A percentile compares a stretch with the other conserved stretches of the same genome.
Conservation (phyloP, 1,140 invertebrate genomes). For the Oreohelix idahoensis region DNA sequence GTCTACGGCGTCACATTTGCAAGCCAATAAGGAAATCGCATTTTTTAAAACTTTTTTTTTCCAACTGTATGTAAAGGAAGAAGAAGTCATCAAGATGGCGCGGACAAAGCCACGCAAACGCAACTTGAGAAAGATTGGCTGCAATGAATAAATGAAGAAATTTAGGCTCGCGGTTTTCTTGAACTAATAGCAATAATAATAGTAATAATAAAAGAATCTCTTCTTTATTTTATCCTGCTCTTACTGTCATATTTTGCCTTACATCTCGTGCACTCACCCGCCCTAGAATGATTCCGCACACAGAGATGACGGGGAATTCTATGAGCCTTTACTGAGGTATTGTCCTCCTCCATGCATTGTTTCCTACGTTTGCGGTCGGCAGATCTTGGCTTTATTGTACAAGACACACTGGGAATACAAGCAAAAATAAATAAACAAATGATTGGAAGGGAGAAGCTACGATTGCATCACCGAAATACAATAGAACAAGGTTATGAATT, state of each 20-base stretch:
- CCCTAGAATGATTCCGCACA: neutral
- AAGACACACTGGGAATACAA: neutral
- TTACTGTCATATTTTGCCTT: neutral
- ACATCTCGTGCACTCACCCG: neutral
- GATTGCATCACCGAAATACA: neutral
- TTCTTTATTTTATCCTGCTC: neutral
- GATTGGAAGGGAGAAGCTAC: neutral
- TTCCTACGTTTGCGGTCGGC: neutral
- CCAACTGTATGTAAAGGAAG: neutral
- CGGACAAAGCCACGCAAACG: neutral
- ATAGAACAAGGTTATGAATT: neutral
- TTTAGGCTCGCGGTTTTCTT: neutral
- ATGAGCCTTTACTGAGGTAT: neutral
- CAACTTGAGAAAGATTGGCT: neutral
- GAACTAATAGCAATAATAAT: neutral
- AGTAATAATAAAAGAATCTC: neutral
- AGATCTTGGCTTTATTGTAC: neutral
- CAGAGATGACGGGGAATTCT: neutral
- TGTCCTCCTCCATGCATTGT: neutral
- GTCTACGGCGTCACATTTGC: neutral
- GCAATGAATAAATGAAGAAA: conserved; percentile 4
- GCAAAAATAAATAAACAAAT: neutral
- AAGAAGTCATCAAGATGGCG: neutral
- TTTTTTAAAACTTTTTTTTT: neutral
- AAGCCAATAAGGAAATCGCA: neutral